Evolutionary conservation across 2,888 invertebrate species (phyloP).

Genomic region (Volucella inflata): DNA sequence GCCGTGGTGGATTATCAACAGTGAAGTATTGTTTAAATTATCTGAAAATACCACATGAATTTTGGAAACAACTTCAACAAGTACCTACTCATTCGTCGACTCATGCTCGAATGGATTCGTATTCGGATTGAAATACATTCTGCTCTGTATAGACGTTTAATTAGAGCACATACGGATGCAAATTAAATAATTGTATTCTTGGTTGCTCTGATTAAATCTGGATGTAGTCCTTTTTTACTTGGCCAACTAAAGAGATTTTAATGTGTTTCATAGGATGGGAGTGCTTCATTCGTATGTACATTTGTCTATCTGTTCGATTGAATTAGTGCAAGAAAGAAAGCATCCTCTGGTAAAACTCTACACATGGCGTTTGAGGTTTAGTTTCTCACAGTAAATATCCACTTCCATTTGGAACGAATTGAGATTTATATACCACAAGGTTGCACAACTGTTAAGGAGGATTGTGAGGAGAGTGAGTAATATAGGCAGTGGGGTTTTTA

Average conservation of each 20-base stretch:
- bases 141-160: constrained; percentile 26
- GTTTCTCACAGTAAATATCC: constrained; percentile 57
- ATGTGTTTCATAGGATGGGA: background rate
- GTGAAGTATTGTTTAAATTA: constrained; percentile 15
- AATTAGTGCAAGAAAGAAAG: background rate
- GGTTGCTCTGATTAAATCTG: constrained; percentile 40
- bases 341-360: background rate
- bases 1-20: constrained; percentile 12
- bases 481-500: no score
- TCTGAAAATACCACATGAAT: constrained; percentile 14
- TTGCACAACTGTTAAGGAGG: background rate
- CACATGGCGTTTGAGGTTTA: constrained; percentile 43
- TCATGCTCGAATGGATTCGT: background rate
- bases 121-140: constrained; percentile 1
- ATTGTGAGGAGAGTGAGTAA: background rate
- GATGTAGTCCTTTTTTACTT: constrained; percentile 18
- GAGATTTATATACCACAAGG: constrained; percentile 45
- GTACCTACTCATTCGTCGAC: no score
- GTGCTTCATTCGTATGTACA: background rate
- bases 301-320: background rate
- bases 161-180: constrained; percentile 57
- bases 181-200: constrained; percentile 54
- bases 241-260: constrained; percentile 9
- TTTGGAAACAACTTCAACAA: constrained; percentile 7
- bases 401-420: constrained; percentile 6